Evolutionary conservation across 1,140 invertebrate species (phyloP), one percentile per base, ranked within the genome.

Genomic region (Platyscapa corneri): DNA sequence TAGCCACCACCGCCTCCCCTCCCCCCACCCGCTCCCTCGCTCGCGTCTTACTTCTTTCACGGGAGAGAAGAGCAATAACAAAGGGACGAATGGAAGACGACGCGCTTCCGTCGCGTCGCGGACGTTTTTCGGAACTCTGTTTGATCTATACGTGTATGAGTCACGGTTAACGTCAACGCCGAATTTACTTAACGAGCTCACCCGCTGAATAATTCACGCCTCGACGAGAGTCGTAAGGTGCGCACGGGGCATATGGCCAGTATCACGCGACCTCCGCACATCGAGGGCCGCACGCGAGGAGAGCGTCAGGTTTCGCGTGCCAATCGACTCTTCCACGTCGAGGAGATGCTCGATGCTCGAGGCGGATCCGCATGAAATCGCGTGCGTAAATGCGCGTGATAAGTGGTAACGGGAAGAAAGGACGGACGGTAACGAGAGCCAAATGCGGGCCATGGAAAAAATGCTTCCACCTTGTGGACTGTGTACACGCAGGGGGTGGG

Each of bases 51-150:
- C 49, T 18, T 14, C 8, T 27, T 27, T 60, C 5, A 20, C 34
- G 3, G 30, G n/a, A 67, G 65, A n/a, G n/a, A n/a, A n/a, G 37
- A 34, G 70, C 34, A 23, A 74, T 74, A 74, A 77, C 42, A 77
- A 77, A 77, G 75, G 34, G 75, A 53, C 8, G 16, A 53, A 46
- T 12, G 42, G 42, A 12, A 23, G 27, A 30, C 42, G 14, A 3
- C n/a, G n/a, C n/a, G 30, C 34, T 32, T 42, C 74, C 64, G 16
- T n/a, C 34, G 67, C 3, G 16, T 16, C 42, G 42, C 2, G 37
- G 20, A 6, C 6, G 14, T 34, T 32, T 70, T 70, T 37, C 34
- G 30, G 18, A 7, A 7, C 32, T n/a, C n/a, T 37, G 67, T 70
- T 70, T 34, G 67, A 70, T 70, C 67, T 37, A 37, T 37, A 37